Evolutionary conservation across 1,140 invertebrate genomes (phyloP).

Genomic region (Drosophila prosaltans): DNA sequence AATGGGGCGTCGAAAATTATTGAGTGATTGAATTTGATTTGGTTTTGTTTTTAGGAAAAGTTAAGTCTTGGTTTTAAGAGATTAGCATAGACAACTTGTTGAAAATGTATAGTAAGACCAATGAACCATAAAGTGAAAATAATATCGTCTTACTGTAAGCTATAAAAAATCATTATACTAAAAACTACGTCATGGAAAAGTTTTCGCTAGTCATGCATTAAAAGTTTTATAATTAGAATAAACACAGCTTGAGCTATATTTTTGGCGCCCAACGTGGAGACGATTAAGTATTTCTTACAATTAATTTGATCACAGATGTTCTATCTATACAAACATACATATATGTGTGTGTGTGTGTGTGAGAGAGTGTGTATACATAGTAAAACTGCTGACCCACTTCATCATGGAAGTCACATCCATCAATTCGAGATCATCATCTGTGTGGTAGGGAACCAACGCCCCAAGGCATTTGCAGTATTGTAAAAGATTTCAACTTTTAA

Average conservation of each 20-base stretch:
- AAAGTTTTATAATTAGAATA: conserved; percentile 1
- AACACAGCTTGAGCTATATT: conserved; percentile 9
- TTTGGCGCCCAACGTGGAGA: conserved; percentile 19
- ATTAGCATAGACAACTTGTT: conserved; percentile 11
- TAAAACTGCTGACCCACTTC: conserved; percentile 22
- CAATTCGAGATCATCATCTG: not conserved
- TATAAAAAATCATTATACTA: not conserved
- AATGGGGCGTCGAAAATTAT: conserved; percentile 53
- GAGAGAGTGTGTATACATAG: not conserved
- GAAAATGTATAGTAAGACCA: not conserved
- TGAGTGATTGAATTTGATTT: conserved; percentile 52
- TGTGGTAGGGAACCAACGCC: conserved; percentile 2
- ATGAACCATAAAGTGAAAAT: not conserved
- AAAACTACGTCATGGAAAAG: conserved; percentile 4
- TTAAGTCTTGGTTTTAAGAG: not conserved
- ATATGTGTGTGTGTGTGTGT: not conserved
- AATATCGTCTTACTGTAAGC: not conserved
- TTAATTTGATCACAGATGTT: conserved; percentile 14
- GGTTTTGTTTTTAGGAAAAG: conserved; percentile 14
- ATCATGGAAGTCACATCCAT: conserved; percentile 23
- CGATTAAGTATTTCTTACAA: conserved; percentile 17
- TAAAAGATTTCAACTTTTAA: conserved; percentile 20
- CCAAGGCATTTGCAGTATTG: not conserved
- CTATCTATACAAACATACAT: not conserved
- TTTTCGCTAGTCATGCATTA: not conserved